Evolutionary conservation across 2,797 vertebrate genomes (phyloP), one percentile per base, ranked within the genome.

Genomic region (Pterois miles): DNA sequence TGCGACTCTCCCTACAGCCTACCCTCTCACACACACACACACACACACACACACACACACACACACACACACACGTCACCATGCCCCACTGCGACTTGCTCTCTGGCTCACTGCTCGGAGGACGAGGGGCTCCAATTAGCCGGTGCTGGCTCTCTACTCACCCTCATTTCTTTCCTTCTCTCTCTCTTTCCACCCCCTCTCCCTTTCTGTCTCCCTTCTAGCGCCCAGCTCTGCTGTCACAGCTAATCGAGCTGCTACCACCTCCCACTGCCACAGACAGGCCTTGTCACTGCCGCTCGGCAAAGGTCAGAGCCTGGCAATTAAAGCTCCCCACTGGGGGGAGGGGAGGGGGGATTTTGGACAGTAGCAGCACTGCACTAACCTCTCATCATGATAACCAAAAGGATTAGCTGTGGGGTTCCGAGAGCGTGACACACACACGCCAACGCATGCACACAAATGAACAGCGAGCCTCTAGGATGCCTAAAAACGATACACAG

Each of bases 261-360:
- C 94, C 93, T 94, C 94, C 91, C 86, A 85, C 91, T 6, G 80
- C 93, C 84, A 87, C 91, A 90, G 92, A 94, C 91, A 93, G 92
- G 88, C 87, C 91, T 89, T 94, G 94, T 95, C 93, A 94, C 92
- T 52, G 89, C 90, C 54, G 87, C 92, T 90, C 87, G 60, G 90
- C 90, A 95, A 95, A 95, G 95, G 95, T 96, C 95, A 95, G 90
- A 89, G 91, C 83, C 90, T 90, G 87, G 92, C 93, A 96, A 96
- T 96, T 96, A 96, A 95, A 95, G 92, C 91, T 89, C 90, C 93
- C 92, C 91, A 88, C 86, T 83, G 88, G 91, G 83, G 85, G 79
- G 64, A 87, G 38, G 79, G 59, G 58, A 13, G 75, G 62, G 60
- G 57, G 9, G 50, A n/a, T n/a, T n/a, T n/a, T 14, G 65, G 85